Base-by-base conservation (phyloP, 2,113 vertebrate species). In the Brachypteracias leptosomus region DNA sequence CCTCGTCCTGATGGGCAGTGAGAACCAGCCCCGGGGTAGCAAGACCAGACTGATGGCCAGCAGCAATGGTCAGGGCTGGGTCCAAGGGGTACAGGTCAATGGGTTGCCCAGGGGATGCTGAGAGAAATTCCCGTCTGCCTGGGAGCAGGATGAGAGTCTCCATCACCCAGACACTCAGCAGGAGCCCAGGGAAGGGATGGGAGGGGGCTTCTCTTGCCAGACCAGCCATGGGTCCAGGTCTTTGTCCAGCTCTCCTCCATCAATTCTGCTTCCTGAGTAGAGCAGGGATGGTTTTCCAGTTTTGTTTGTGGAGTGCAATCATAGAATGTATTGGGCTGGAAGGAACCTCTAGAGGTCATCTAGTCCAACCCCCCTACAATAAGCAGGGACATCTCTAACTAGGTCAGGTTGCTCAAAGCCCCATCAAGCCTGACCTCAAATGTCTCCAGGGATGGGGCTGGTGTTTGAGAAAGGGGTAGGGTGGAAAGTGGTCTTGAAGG, bases 51-150 rank as follows among this genome's bases (percentile, higher is more conserved):
- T 58, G 36, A 26, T 58, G 65, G 36, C 46, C 46, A 38, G 17
- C 38, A 51, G 33, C 52, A 62, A 19, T 1, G 8, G 8, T 16
- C 29, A 31, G 58, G 49, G 22, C 59, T 74, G 55, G 6, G 59
- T 29, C 38, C 33, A 24, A 72, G 22, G 17, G 5, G 24, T 31
- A 44, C 36, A 29, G 36, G 29, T 21, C 28, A 42, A 31, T 8
- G 29, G 16, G 9, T 72, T 44, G 12, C 25, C 35, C 42, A 46
- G 68, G 52, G 58, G n/a, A 33, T 26, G 47, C 47, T 52, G 47
- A 57, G n/a, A 26, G n/a, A 70, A 24, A 20, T 42, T 73, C 63
- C 70, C 0, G 0, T 13, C 8, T 0, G 6, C 10, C 28, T 21
- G 29, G 42, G 42, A 71, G 31, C 21, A 20, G 76, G 29, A 29